Base-by-base conservation (phyloP, 2,113 vertebrate species). In the Psittacara wagleri region DNA sequence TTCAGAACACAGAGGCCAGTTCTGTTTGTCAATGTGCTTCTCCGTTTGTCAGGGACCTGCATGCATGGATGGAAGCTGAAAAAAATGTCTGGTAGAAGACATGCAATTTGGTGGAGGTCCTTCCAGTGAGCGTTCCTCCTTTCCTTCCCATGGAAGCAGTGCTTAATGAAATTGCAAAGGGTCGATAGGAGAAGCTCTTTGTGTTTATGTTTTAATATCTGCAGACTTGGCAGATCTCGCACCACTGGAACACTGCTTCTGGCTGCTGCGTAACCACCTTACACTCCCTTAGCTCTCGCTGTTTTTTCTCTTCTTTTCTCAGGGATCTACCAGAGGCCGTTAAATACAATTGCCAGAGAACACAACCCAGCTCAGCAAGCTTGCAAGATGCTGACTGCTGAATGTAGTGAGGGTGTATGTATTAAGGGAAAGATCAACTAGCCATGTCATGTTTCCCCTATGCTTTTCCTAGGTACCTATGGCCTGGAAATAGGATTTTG, bases 361-460 rank as follows among this genome's bases (percentile, higher is more conserved):
- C 2, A 19, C 1, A 1, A 31, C 23, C 9, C 22, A 81, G 54
- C 49, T 61, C 35, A 28, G 39, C 24, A 63, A 28, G 17, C 28
- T 73, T 54, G 16, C 61, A 29, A 0, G 0, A 24, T 31, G 43
- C 15, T 5, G 1, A 13, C 5, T 5, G 37, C 37, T 41, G 63
- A 49, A 54, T 0, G 3, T 0, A 0, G 9, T 15, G 37, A 77
- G 12, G 22, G 43, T 41, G 5, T 9, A 29, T 41, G 5, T 9
- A 29, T 33, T 13, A 33, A 72, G 43, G 17, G 43, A 70, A 14
- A 46, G 35, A 20, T 54, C 4, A 20, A 3, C 16, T 6, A 24
- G 6, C 18, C 1, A 1, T 39, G 17, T 35, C 12, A 17, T 28
- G 24, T 78, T 59, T 22, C 1, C 17, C 9, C 18, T 31, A 3